Percentiles rank a stretch among this genome's conserved stretches.
phyloP scores from a whole-genome alignment of 1,140 invertebrate genomes.

The Acromyrmex charruanus region DNA sequence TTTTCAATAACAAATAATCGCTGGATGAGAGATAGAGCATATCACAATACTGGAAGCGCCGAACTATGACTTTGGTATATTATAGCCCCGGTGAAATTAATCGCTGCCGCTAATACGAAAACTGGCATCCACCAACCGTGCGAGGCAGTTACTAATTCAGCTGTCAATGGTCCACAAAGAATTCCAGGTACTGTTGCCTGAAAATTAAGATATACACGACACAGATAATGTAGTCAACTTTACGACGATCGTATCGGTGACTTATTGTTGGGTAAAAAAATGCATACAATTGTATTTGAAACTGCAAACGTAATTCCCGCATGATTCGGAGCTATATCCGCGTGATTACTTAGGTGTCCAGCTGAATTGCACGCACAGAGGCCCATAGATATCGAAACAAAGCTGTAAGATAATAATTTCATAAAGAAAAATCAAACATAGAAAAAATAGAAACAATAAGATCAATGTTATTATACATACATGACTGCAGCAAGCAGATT shows the following conservation, averaged over 20 bases:
- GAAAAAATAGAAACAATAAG: neutral
- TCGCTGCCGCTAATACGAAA: conserved; percentile 91
- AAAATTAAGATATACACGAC: conserved; percentile 63
- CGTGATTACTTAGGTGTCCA: conserved; percentile 93
- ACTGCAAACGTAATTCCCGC: conserved; percentile 93
- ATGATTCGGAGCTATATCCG: conserved; percentile 93
- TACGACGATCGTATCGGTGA: neutral
- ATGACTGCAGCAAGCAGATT: conserved; percentile 91
- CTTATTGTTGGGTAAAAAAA: neutral
- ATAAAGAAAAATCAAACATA: neutral
- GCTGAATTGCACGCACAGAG: conserved; percentile 93
- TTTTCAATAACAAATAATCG: neutral
- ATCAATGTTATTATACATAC: conserved; percentile 84
- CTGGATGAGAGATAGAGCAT: conserved; percentile 19
- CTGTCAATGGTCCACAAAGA: conserved; percentile 92
- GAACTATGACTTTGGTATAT: conserved; percentile 93
- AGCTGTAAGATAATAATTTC: conserved; percentile 83
- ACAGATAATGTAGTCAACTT: neutral
- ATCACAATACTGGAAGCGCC: conserved; percentile 89
- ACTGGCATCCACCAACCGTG: conserved; percentile 93
- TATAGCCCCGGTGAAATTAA: conserved; percentile 93
- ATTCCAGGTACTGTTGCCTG: conserved; percentile 93
- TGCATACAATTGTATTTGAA: conserved; percentile 91
- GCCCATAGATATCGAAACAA: conserved; percentile 93
- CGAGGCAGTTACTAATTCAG: conserved; percentile 91